phyloP scores from a whole-genome alignment of 2,113 vertebrate species.

The Prunella himalayana region DNA sequence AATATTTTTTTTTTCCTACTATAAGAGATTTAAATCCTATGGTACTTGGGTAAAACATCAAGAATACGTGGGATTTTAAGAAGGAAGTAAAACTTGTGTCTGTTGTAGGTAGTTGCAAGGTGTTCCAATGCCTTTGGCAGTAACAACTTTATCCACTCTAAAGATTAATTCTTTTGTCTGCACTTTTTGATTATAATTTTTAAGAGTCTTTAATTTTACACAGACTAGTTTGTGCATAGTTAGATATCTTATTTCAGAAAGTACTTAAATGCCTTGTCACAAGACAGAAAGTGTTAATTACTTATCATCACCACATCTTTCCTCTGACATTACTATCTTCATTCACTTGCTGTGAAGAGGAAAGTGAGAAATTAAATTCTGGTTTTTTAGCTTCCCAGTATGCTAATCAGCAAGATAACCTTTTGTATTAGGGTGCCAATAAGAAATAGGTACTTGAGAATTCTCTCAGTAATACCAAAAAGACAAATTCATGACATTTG shows the following conservation, averaged over 20 bases:
- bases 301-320: not conserved
- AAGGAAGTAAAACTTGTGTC: not conserved
- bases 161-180: not conserved
- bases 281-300: not conserved
- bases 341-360: not conserved
- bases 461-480: not conserved
- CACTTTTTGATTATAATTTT: not conserved
- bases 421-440: not conserved
- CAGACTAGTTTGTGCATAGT: not conserved
- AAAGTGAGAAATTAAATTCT: not conserved
- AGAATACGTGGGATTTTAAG: not conserved
- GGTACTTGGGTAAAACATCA: not conserved
- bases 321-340: not conserved
- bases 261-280: not conserved
- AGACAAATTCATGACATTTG: not conserved
- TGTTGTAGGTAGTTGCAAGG: not conserved
- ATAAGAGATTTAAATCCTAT: not conserved
- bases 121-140: not conserved
- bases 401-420: not conserved
- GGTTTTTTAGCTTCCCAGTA: not conserved
- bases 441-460: not conserved
- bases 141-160: not conserved
- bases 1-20: not conserved
- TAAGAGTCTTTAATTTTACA: not conserved
- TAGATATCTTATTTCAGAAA: not conserved